These are phyloP conservation scores for Pogonus chalceus DNA, from an alignment of 1,140 invertebrate genomes.

Conservation along the genomic window DNA sequence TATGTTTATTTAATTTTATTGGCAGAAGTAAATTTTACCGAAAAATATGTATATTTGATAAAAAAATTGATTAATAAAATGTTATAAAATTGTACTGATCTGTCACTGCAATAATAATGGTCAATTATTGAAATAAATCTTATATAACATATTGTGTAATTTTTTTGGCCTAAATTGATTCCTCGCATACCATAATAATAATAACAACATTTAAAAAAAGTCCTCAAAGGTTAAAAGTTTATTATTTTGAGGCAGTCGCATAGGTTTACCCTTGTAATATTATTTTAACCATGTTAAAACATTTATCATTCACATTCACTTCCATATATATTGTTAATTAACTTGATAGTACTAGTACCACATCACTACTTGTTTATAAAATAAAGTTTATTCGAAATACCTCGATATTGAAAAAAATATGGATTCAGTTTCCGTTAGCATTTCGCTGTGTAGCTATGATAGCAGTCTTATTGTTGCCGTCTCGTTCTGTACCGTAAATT, in stretches of 20 bases:
- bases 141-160: background rate
- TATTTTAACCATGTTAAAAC: background rate
- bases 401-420: slow-evolving; percentile 3
- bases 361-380: background rate
- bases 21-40: too few relatives aligned
- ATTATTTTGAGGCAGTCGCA: background rate
- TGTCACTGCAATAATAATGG: too few relatives aligned
- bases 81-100: too few relatives aligned
- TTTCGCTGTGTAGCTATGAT: slow-evolving; percentile 40
- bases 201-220: slow-evolving; percentile 5
- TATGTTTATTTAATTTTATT: too few relatives aligned
- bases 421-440: slow-evolving; percentile 41
- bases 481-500: slow-evolving; percentile 81
- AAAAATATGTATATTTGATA: too few relatives aligned
- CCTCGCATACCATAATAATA: background rate
- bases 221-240: background rate
- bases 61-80: too few relatives aligned
- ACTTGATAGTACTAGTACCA: background rate
- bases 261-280: slow-evolving; percentile 4
- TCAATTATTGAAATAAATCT: too few relatives aligned
- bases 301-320: background rate
- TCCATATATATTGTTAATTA: background rate
- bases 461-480: slow-evolving; percentile 35
- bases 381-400: background rate
- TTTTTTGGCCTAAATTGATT: background rate